A percentile compares a stretch with the other conserved stretches of the same genome.
Conservation (phyloP, 2,797 vertebrate genomes). For the Arrhamphus sclerolepis region DNA sequence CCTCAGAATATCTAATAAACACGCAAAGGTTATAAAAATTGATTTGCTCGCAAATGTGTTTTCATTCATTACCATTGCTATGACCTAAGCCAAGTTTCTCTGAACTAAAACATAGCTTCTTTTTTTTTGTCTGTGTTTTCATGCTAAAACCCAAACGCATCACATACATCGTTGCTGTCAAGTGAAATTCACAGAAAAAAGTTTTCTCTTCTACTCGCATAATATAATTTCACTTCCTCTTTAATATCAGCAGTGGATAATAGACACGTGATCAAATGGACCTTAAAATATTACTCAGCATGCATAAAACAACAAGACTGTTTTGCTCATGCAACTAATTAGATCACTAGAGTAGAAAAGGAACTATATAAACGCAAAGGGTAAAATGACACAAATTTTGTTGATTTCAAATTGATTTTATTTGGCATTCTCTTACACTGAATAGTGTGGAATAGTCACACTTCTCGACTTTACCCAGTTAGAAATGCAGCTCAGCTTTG, state of each 20-base stretch:
- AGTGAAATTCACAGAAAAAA: not conserved
- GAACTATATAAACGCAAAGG: not conserved
- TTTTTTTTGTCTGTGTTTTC: constrained; percentile 3
- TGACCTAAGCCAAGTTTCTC: constrained; percentile 67
- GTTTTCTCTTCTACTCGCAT: no score
- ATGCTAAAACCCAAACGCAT: constrained; percentile 16
- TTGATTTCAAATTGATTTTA: no score
- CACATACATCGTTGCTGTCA: constrained; percentile 23
- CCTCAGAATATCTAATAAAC: constrained; percentile 78
- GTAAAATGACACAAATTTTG: not conserved
- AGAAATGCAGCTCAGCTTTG: constrained; percentile 31
- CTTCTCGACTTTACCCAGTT: constrained; percentile 22
- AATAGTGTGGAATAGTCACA: no score
- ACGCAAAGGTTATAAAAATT: constrained; percentile 79
- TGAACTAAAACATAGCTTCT: constrained; percentile 49
- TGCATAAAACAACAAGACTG: constrained; percentile 13
- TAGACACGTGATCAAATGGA: constrained; percentile 34
- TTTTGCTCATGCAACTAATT: not conserved
- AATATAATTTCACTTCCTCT: not conserved
- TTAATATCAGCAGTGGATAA: constrained; percentile 12
- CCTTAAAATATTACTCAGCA: constrained; percentile 23
- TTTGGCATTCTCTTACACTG: no score
- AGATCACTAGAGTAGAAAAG: constrained; percentile 15
- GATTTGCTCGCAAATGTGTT: constrained; percentile 76
- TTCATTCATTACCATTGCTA: constrained; percentile 66